Conservation (phyloP, 2,113 vertebrate genomes). For the Cavia porcellus region DNA sequence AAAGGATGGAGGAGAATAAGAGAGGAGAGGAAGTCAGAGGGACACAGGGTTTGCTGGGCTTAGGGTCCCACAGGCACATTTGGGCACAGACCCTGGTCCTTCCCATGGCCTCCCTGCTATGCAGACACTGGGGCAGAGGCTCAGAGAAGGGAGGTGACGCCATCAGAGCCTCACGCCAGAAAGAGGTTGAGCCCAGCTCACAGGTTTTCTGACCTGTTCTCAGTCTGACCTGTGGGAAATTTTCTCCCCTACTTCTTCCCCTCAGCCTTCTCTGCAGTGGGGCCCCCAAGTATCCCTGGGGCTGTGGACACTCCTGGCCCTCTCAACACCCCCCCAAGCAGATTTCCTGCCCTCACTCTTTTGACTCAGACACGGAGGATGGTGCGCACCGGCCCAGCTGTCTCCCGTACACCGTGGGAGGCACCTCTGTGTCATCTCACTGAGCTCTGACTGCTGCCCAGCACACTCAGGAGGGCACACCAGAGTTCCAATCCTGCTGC, state of each 20-base stretch:
- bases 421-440: background rate
- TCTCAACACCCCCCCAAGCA: too few species aligned
- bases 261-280: too few species aligned
- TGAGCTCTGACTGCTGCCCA: background rate
- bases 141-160: background rate
- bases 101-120: background rate
- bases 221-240: background rate
- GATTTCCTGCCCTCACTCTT: background rate
- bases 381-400: background rate
- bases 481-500: background rate
- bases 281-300: fast-evolving
- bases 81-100: background rate
- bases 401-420: background rate
- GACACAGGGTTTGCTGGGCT: background rate
- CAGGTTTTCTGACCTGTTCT: background rate
- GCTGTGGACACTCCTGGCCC: background rate
- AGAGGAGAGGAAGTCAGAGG: background rate
- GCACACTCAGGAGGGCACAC: background rate
- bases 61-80: background rate
- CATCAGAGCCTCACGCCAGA: background rate
- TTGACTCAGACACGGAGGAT: background rate
- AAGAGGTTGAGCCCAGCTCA: background rate
- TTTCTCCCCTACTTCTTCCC: too few species aligned
- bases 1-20: background rate
- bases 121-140: background rate